Evolutionary conservation across 37 sponge, comb jelly and placozoan genomes (phyloP).

Genomic region (Bolinopsis microptera): DNA sequence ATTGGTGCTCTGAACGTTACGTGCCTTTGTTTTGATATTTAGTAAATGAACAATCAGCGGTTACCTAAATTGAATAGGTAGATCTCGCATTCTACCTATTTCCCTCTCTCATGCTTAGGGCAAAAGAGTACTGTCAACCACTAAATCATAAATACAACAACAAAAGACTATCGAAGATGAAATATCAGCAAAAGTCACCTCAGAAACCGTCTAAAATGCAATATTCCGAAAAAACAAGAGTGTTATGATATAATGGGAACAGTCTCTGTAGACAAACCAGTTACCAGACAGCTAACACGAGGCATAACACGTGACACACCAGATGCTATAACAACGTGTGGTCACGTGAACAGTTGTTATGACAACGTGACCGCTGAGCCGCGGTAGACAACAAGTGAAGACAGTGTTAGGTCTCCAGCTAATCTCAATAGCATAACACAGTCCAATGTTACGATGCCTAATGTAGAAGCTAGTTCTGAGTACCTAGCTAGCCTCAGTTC

Average conservation of each 20-base stretch:
- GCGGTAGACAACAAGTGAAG: background rate
- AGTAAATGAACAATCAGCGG: too few relatives aligned
- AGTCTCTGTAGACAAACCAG: background rate
- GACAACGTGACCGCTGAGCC: background rate
- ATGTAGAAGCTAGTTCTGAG: too few relatives aligned
- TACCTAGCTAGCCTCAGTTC: too few relatives aligned
- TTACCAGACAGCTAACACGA: background rate
- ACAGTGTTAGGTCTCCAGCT: background rate
- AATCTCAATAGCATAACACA: background rate
- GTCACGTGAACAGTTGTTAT: background rate
- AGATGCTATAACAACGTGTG: background rate
- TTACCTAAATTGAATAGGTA: too few relatives aligned
- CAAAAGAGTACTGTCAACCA: too few relatives aligned
- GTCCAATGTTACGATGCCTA: background rate
- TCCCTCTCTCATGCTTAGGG: too few relatives aligned
- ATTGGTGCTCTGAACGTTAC: too few relatives aligned
- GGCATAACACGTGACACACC: background rate
- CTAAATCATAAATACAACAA: background rate
- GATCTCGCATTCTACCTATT: too few relatives aligned
- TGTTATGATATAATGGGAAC: background rate
- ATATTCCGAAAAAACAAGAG: background rate
- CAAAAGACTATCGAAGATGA: background rate
- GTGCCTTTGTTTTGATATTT: too few relatives aligned
- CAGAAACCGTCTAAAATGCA: too few relatives aligned
- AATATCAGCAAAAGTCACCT: too few relatives aligned